Conservation (phyloP, 2,888 invertebrate species). For the Meandrusa payeni region DNA sequence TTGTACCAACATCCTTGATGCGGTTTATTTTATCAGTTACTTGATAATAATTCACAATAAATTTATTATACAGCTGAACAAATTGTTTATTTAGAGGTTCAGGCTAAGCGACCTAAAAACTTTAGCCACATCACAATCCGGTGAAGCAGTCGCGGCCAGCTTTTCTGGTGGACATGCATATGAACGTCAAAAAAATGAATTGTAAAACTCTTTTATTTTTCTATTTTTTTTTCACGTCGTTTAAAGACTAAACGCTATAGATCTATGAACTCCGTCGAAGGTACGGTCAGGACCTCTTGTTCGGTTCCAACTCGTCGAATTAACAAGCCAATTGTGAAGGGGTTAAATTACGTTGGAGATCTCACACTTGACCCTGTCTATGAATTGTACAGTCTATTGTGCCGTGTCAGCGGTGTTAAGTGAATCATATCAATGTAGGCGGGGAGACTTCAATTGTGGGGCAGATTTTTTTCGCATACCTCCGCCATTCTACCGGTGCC, state of each 20-base stretch:
- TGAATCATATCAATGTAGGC: constrained; percentile 26
- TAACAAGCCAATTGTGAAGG: constrained; percentile 29
- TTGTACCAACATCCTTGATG: constrained; percentile 3
- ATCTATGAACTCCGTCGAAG: not conserved
- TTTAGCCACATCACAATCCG: too few relatives aligned
- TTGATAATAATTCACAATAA: constrained; percentile 6
- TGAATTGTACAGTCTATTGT: constrained; percentile 42
- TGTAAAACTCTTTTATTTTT: constrained; percentile 1
- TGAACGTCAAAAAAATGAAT: too few relatives aligned
- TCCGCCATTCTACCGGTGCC: not conserved
- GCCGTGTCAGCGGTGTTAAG: constrained; percentile 22
- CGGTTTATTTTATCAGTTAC: not conserved
- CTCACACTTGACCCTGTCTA: constrained; percentile 65
- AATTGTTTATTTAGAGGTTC: too few relatives aligned
- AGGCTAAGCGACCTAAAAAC: too few relatives aligned
- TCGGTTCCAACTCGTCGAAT: constrained; percentile 10
- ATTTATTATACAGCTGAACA: not conserved
- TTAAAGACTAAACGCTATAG: not conserved
- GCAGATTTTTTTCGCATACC: constrained; percentile 9
- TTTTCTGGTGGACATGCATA: too few relatives aligned
- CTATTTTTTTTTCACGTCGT: not conserved
- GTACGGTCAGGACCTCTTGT: not conserved
- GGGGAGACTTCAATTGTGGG: constrained; percentile 18
- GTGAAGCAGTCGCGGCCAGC: too few relatives aligned
- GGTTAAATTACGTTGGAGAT: constrained; percentile 55